Conservation (phyloP, 2,113 vertebrate species). For the Elgaria multicarinata region DNA sequence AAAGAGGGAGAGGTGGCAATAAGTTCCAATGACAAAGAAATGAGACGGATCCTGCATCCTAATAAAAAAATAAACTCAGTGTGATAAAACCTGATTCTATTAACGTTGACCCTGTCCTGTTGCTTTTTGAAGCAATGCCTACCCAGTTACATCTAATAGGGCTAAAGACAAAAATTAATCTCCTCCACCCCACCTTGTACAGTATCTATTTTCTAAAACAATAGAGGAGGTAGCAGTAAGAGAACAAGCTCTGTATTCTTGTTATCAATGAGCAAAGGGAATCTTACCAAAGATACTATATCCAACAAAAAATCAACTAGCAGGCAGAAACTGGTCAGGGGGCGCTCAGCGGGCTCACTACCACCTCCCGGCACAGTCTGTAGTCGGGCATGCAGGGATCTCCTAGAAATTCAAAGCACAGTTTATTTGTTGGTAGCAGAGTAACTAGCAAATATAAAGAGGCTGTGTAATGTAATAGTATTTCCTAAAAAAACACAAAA, state of each 20-base stretch:
- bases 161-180: conserved; percentile 2
- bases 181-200: background rate
- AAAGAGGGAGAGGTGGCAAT: background rate
- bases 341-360: conserved; percentile 81
- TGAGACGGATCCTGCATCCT: conserved; percentile 5
- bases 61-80: background rate
- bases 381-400: conserved; percentile 83
- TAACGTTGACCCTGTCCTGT: background rate
- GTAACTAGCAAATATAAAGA: background rate
- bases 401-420: conserved; percentile 79
- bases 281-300: conserved; percentile 98
- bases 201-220: background rate
- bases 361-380: conserved; percentile 75
- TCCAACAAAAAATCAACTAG: conserved; percentile 98
- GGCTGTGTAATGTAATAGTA: background rate
- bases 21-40: conserved; percentile 3
- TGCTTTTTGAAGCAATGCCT: background rate
- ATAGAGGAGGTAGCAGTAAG: background rate
- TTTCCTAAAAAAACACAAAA: background rate
- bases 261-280: background rate
- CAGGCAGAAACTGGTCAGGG: conserved; percentile 93
- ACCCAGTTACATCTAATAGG: background rate
- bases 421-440: background rate
- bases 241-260: background rate
- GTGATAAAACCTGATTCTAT: background rate